These are phyloP conservation scores for Deroplatys truncata DNA, from an alignment of 2,888 invertebrate species.

Conservation along the genomic window DNA sequence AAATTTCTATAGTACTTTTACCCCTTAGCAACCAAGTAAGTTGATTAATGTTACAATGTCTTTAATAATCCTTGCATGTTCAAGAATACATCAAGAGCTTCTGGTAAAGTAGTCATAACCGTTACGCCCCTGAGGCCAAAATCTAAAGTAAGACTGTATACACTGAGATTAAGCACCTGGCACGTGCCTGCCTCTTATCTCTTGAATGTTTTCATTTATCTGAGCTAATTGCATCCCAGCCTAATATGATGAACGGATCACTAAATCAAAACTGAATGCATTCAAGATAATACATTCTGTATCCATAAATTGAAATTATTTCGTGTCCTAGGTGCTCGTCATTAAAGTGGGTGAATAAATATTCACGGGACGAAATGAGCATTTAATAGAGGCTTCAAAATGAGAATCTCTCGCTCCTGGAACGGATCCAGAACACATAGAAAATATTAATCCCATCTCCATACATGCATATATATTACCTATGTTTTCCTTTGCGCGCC, in stretches of 20 bases:
- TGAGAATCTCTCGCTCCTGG: not conserved
- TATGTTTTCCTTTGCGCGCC: not conserved
- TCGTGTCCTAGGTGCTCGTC: not conserved
- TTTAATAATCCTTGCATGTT: no score
- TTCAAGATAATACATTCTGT: not conserved
- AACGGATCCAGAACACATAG: not conserved
- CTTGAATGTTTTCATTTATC: not conserved
- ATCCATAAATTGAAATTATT: not conserved
- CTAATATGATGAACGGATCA: not conserved
- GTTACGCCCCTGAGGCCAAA: no score
- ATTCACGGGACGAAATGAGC: not conserved
- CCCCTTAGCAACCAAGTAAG: no score
- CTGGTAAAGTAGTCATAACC: not conserved
- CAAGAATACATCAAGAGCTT: not conserved
- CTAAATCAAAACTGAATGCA: not conserved
- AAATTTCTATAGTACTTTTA: no score
- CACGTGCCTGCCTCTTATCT: not conserved
- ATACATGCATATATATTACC: not conserved
- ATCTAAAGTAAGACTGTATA: not conserved
- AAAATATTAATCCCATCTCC: not conserved
- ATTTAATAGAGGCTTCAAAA: not conserved
- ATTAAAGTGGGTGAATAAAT: not conserved
- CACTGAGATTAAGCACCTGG: not conserved
- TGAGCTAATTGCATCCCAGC: not conserved
- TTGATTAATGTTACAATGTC: no score